Evolutionary conservation across 2,113 vertebrate genomes (phyloP).

Genomic region (Litocranius walleri): DNA sequence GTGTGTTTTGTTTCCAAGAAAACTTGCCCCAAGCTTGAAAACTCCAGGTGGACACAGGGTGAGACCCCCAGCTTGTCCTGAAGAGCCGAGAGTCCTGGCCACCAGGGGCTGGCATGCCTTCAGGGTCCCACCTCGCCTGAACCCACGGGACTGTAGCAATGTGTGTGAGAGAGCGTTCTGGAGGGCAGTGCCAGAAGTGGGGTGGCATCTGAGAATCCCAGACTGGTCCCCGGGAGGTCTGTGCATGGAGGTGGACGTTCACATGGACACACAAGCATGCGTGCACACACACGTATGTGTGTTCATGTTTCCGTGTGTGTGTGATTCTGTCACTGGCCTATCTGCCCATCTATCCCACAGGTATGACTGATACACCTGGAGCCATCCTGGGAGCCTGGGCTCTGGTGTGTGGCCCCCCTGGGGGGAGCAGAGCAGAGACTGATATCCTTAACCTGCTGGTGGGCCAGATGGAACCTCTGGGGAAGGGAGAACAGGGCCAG

Average conservation of each 20-base stretch:
- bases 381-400: neutral
- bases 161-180: fast-evolving
- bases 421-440: neutral
- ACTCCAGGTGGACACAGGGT: neutral
- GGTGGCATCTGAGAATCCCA: neutral
- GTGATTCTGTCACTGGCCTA: neutral
- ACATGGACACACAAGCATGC: fast-evolving
- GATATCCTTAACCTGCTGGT: fast-evolving
- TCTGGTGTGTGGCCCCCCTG: neutral
- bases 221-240: neutral
- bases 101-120: fast-evolving
- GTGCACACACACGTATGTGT: fast-evolving
- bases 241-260: neutral
- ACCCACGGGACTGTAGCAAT: fast-evolving
- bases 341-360: neutral
- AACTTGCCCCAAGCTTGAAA: neutral
- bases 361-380: neutral
- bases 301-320: fast-evolving
- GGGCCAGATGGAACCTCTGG: neutral
- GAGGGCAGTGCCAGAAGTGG: fast-evolving
- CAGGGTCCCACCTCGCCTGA: neutral
- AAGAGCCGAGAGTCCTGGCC: neutral
- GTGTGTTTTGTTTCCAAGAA: neutral
- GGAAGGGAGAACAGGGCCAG: neutral
- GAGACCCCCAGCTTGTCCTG: neutral